These are phyloP conservation scores for Aepyceros melampus DNA, from an alignment of 2,113 vertebrate genomes.

Conservation along the genomic window DNA sequence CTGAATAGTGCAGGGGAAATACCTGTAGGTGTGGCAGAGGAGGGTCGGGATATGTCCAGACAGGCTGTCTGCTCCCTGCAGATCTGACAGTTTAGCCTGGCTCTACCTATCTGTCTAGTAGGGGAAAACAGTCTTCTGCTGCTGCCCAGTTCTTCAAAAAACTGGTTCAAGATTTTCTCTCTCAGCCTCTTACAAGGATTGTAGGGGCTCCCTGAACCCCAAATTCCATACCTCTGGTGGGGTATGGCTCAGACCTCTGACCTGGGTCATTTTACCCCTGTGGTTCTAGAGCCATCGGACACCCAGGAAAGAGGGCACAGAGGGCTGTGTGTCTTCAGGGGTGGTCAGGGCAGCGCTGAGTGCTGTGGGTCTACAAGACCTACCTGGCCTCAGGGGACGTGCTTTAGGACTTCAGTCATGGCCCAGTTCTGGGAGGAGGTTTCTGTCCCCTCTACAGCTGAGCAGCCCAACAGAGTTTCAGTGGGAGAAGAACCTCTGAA, in stretches of 20 bases:
- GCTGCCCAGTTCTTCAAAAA: neutral
- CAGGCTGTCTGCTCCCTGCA: neutral
- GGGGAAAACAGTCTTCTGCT: neutral
- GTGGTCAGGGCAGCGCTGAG: neutral
- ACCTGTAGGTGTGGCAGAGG: neutral
- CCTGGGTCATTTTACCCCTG: neutral
- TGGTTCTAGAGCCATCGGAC: neutral
- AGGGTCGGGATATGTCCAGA: neutral
- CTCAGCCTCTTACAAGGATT: neutral
- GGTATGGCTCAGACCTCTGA: neutral
- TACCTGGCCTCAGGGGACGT: conserved; percentile 22
- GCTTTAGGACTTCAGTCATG: neutral
- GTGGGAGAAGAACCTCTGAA: neutral
- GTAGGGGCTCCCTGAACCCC: neutral
- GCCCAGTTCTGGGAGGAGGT: neutral
- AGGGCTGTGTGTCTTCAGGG: neutral
- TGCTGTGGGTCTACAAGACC: neutral
- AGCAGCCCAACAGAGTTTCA: neutral
- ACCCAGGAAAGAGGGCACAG: neutral
- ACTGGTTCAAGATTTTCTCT: neutral
- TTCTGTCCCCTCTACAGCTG: neutral
- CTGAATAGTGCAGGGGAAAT: neutral
- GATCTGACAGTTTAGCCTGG: neutral
- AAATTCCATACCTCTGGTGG: neutral
- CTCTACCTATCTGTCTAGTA: neutral